Evolutionary conservation across 2,113 vertebrate genomes (phyloP), one percentile per base, ranked within the genome.

Genomic region (Thymallus thymallus): DNA sequence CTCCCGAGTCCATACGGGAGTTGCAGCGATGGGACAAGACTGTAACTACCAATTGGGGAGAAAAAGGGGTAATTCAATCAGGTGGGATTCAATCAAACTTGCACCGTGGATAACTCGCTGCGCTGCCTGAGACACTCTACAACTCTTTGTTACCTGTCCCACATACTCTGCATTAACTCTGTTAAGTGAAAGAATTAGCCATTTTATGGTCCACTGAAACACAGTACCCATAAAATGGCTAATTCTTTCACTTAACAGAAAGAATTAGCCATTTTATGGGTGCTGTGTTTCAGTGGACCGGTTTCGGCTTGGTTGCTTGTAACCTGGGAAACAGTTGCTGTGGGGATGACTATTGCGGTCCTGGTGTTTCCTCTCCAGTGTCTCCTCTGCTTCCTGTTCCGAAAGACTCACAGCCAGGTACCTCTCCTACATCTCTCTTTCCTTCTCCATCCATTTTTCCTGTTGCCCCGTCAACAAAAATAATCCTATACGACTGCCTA

Each of bases 281-380:
- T 68, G 69, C 30, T 20, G 6, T 64, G 26, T 12, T 14, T 23
- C 60, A 94, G 93, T 41, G 86, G 73, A 20, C 89, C 90, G 0
- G 83, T 92, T 30, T 92, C 93, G 0, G 85, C 86, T n/a, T 78
- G 63, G 30, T 60, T 91, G 81, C 72, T 81, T 18, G 68, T 92
- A 60, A 90, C 80, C 22, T 3, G 73, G 61, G 91, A 94, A 83
- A 88, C 85, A 1, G 67, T 93, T 48, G 86, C 88, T 0, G 82
- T 93, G 73, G 93, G 94, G 74, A 86, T 92, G 82, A 86, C 85
- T 2, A 60, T 92, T 3, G 88, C 93, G 0, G 64, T 71, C 0
- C 67, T 94, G 74, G 89, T 88, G 72, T 90, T 94, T 79, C 94
- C 94, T 24, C 71, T 94, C 18, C 92, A 94, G 76, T 86, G 89